Conservation (phyloP, 1,140 invertebrate genomes). For the Drosophila miranda region DNA sequence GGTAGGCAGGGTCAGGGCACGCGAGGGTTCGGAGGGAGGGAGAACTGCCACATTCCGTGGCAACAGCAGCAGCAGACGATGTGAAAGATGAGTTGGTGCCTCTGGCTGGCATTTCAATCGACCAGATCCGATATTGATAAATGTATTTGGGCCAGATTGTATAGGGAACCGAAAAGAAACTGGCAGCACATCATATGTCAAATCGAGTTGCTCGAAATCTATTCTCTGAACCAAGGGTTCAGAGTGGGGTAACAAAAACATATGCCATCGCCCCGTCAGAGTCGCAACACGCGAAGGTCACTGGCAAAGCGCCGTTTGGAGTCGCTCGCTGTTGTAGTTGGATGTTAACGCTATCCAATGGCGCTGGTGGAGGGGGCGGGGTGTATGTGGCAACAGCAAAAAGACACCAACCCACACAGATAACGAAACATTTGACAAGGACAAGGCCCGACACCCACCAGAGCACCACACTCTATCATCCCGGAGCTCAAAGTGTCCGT, state of each 20-base stretch:
- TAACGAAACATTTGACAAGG: constrained; percentile 75
- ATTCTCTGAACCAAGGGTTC: background rate
- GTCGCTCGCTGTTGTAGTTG: constrained; percentile 64
- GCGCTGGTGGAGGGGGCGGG: too few relatives aligned
- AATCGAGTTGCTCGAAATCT: constrained; percentile 52
- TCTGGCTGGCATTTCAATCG: constrained; percentile 36
- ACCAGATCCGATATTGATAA: constrained; percentile 73
- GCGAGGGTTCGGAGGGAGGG: too few relatives aligned
- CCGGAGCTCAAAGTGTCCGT: constrained; percentile 30
- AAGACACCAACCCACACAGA: constrained; percentile 46
- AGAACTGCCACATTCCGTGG: too few relatives aligned
- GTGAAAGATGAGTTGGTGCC: constrained; percentile 19
- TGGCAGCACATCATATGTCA: constrained; percentile 74
- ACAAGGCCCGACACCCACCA: constrained; percentile 44
- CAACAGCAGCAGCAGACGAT: too few relatives aligned
- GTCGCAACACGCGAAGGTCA: constrained; percentile 72
- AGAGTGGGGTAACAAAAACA: constrained; percentile 36
- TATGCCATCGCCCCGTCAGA: constrained; percentile 56
- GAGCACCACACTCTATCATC: constrained; percentile 21
- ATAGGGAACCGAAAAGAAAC: constrained; percentile 46
- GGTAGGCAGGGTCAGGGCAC: background rate
- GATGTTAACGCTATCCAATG: background rate
- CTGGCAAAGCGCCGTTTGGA: constrained; percentile 67
- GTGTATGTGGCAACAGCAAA: background rate
- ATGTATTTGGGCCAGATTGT: constrained; percentile 66